phyloP scores from a whole-genome alignment of 2,797 vertebrate species.

The Danio choprae region DNA sequence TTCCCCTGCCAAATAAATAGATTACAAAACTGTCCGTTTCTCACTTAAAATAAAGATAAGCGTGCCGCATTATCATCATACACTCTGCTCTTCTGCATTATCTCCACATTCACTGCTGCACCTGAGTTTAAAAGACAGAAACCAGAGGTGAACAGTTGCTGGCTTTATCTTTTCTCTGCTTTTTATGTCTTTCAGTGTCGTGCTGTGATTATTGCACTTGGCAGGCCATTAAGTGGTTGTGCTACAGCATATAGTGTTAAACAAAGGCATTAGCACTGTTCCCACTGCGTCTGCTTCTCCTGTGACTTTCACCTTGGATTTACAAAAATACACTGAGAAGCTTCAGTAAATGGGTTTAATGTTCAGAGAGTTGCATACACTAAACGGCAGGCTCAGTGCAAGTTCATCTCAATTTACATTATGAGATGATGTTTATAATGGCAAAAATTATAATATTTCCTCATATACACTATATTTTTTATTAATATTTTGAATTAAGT shows the following conservation, averaged over 20 bases:
- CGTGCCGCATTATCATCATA: not conserved
- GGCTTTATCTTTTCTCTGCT: not conserved
- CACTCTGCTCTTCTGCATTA: conserved; percentile 1
- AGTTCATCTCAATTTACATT: not conserved
- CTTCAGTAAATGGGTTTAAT: not conserved
- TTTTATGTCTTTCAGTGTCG: not conserved
- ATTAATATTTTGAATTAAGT: too few relatives aligned
- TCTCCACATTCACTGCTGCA: conserved; percentile 21
- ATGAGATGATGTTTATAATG: not conserved
- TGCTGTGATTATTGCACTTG: conserved; percentile 8
- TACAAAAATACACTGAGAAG: not conserved
- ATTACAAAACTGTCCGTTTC: not conserved
- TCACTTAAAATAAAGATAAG: conserved; percentile 21
- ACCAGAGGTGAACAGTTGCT: not conserved
- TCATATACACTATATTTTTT: too few relatives aligned
- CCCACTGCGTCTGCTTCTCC: not conserved
- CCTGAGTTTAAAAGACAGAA: conserved; percentile 23
- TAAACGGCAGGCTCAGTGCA: not conserved
- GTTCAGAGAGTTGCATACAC: not conserved
- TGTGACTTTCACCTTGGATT: conserved; percentile 15
- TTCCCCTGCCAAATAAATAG: not conserved
- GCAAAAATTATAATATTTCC: too few relatives aligned
- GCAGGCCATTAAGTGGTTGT: not conserved
- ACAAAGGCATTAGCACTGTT: conserved; percentile 1
- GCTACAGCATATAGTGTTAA: conserved; percentile 10